Evolutionary conservation across 1,140 invertebrate species (phyloP).

Genomic region (Vanessa atalanta): DNA sequence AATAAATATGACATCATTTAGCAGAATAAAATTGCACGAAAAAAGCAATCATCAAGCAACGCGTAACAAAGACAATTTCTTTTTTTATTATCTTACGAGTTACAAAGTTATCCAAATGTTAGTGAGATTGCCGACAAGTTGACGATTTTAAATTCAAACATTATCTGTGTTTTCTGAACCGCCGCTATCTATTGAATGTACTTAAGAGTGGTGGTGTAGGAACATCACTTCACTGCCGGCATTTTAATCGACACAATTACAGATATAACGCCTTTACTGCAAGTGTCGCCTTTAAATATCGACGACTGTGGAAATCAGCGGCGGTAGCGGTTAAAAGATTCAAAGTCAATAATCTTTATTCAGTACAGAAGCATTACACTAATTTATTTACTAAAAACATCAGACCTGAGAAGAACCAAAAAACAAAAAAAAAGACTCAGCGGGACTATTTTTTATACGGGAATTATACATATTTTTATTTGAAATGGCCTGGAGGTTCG

Average conservation of each 20-base stretch:
- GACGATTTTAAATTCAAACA: slow-evolving; percentile 22
- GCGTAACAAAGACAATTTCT: neutral
- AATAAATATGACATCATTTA: no score
- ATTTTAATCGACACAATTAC: slow-evolving; percentile 50
- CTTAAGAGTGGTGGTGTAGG: slow-evolving; percentile 31
- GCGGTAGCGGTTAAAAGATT: slow-evolving; percentile 28
- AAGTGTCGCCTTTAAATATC: slow-evolving; percentile 34
- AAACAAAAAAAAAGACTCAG: no score
- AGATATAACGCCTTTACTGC: slow-evolving; percentile 39
- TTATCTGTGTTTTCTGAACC: slow-evolving; percentile 8
- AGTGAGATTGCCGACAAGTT: slow-evolving; percentile 14
- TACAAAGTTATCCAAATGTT: slow-evolving; percentile 23
- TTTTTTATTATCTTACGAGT: neutral
- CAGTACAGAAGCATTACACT: no score
- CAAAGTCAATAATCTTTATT: no score
- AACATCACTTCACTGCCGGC: slow-evolving; percentile 43
- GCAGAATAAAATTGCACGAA: no score
- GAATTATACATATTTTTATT: no score
- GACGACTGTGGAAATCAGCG: slow-evolving; percentile 10
- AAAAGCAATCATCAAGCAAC: neutral
- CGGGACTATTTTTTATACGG: no score
- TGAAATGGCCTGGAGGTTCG: no score
- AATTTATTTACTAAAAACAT: no score
- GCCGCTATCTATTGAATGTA: slow-evolving; percentile 29
- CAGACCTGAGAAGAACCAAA: no score